These are phyloP conservation scores for Drosophila lowei DNA, from an alignment of 1,140 invertebrate genomes.

Conservation along the genomic window DNA sequence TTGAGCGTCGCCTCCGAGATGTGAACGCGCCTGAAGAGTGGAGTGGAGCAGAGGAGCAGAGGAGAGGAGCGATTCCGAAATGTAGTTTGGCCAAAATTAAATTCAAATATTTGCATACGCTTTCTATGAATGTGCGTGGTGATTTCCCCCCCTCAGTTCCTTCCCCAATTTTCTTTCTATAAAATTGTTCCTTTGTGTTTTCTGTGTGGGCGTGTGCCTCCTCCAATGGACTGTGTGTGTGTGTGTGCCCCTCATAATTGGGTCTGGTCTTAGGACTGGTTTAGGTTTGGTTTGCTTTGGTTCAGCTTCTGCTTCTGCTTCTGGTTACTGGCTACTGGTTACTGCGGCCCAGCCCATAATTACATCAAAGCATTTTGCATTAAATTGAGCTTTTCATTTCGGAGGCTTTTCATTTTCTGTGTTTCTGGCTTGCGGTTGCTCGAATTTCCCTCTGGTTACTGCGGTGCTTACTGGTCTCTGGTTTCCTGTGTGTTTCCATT, in stretches of 20 bases:
- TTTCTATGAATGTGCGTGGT: constrained; percentile 67
- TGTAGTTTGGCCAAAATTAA: constrained; percentile 73
- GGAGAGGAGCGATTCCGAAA: constrained; percentile 19
- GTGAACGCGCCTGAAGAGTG: constrained; percentile 90
- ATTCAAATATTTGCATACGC: constrained; percentile 78
- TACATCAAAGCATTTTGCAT: constrained; percentile 79
- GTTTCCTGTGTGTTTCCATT: constrained; percentile 21
- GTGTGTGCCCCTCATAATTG: constrained; percentile 61
- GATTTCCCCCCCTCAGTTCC: constrained; percentile 27
- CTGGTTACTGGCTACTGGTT: constrained; percentile 10
- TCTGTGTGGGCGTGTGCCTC: constrained; percentile 20
- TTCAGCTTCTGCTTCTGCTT: constrained; percentile 8
- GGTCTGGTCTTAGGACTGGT: constrained; percentile 36
- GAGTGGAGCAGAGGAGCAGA: no score
- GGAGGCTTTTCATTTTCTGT: constrained; percentile 55
- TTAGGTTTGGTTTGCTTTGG: constrained; percentile 29
- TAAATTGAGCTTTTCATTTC: constrained; percentile 68
- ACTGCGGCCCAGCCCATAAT: constrained; percentile 61
- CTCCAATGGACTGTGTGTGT: constrained; percentile 4
- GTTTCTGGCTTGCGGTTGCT: constrained; percentile 37
- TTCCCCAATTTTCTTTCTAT: constrained; percentile 5
- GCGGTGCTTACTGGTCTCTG: constrained; percentile 4
- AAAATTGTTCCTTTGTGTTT: constrained; percentile 37
- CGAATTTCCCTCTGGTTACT: constrained; percentile 8
- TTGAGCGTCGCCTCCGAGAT: constrained; percentile 94